phyloP scores from a whole-genome alignment of 2,888 invertebrate genomes.

The Acanthosepion pharaonis region DNA sequence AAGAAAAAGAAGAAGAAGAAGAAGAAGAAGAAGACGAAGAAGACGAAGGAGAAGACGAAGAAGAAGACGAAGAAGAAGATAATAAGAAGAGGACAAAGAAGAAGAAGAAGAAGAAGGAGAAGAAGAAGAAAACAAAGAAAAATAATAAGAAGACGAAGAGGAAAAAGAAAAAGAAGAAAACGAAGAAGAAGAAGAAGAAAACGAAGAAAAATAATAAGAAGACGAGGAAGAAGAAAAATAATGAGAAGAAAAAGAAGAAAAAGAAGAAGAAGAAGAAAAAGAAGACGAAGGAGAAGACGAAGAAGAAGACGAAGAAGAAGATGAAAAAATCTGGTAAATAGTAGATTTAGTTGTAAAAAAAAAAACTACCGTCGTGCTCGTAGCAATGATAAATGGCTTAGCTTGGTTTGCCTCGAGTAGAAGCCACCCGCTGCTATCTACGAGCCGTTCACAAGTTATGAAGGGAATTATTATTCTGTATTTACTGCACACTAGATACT shows the following conservation, averaged over 20 bases:
- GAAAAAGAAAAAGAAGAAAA: background rate
- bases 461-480: background rate
- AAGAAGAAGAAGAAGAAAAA: background rate
- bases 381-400: background rate
- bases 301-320: background rate
- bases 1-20: background rate
- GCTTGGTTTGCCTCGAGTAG: background rate
- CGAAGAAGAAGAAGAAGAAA: background rate
- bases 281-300: background rate
- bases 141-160: too few species aligned
- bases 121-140: background rate
- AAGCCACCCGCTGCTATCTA: background rate
- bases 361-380: background rate
- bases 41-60: background rate
- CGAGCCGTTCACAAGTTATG: background rate
- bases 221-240: background rate
- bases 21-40: background rate
- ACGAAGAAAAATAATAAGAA: background rate
- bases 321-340: background rate
- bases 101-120: background rate
- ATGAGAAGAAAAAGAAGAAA: background rate
- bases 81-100: too few species aligned
- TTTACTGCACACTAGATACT: background rate
- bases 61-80: background rate
- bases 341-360: background rate